phyloP scores from a whole-genome alignment of 2,113 vertebrate genomes.

The Monopterus albus region DNA sequence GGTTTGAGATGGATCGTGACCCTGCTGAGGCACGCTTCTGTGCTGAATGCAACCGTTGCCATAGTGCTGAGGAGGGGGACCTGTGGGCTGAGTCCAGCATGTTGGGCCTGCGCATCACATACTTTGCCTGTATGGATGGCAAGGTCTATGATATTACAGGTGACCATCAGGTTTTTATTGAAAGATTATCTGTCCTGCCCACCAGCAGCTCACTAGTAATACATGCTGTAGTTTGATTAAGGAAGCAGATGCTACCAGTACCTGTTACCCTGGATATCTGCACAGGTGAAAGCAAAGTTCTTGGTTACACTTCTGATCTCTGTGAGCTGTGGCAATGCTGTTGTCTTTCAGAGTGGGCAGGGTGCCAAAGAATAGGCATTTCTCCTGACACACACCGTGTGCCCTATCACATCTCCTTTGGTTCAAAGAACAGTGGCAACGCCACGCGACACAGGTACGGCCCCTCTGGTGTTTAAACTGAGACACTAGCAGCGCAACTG shows the following conservation, averaged over 20 bases:
- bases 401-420: slow-evolving; percentile 95
- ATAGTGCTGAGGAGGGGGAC: slow-evolving; percentile 92
- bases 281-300: neutral
- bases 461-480: neutral
- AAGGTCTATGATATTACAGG: slow-evolving; percentile 96
- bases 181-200: neutral
- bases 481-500: neutral
- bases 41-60: slow-evolving; percentile 87
- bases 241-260: no score
- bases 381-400: slow-evolving; percentile 93
- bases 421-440: slow-evolving; percentile 83
- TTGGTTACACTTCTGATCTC: neutral
- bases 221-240: neutral
- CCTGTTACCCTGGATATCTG: neutral
- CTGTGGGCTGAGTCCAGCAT: slow-evolving; percentile 97
- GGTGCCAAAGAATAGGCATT: slow-evolving; percentile 92
- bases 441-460: slow-evolving; percentile 86
- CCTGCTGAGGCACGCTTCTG: slow-evolving; percentile 89
- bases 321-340: slow-evolving; percentile 18
- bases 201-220: neutral
- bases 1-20: slow-evolving; percentile 94
- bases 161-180: slow-evolving; percentile 48
- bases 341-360: slow-evolving; percentile 90
- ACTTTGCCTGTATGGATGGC: slow-evolving; percentile 93
- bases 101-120: slow-evolving; percentile 94